Conservation (phyloP, 2,888 invertebrate genomes). For the Amiota minor region DNA sequence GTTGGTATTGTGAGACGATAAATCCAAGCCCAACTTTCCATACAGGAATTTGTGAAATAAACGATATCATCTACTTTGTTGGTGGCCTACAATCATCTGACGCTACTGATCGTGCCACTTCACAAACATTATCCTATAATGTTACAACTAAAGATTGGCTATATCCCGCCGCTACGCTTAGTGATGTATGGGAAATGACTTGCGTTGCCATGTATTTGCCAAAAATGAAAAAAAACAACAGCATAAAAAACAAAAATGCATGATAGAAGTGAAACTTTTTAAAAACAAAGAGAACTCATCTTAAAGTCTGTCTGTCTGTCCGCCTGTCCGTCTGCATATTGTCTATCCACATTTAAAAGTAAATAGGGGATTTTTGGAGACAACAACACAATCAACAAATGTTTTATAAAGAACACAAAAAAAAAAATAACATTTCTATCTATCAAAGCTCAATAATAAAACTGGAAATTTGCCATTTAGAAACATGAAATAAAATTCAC, state of each 20-base stretch:
- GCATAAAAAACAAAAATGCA: slow-evolving; percentile 37
- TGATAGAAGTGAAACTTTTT: too few species aligned
- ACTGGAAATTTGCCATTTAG: too few species aligned
- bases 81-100: slow-evolving; percentile 81
- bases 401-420: too few species aligned
- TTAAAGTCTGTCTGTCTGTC: too few species aligned
- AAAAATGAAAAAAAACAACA: slow-evolving; percentile 68
- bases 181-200: slow-evolving; percentile 82
- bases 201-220: slow-evolving; percentile 81
- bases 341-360: too few species aligned
- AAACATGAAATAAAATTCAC: too few species aligned
- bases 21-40: slow-evolving; percentile 81
- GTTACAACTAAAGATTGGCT: slow-evolving; percentile 79
- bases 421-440: too few species aligned
- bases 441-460: too few species aligned
- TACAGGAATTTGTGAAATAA: slow-evolving; percentile 79
- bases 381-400: too few species aligned
- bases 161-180: slow-evolving; percentile 77
- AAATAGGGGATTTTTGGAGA: too few species aligned
- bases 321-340: too few species aligned
- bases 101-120: slow-evolving; percentile 80
- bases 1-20: slow-evolving; percentile 78
- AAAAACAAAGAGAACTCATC: too few species aligned
- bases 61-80: slow-evolving; percentile 79
- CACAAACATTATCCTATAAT: slow-evolving; percentile 80